Conservation (phyloP, 2,113 vertebrate genomes). For the Alligator sinensis region DNA sequence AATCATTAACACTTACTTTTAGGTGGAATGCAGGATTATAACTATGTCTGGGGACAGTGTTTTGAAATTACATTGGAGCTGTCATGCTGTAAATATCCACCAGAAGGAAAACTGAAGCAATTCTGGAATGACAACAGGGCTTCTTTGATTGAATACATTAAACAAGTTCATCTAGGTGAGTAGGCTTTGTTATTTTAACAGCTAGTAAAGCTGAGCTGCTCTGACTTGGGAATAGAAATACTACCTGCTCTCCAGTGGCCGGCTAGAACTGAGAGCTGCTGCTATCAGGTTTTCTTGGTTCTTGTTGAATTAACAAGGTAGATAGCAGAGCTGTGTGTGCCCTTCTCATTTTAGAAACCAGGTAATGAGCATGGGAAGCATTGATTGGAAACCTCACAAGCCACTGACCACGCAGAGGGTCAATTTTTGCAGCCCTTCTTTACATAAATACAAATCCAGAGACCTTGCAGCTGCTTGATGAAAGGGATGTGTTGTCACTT, state of each 20-base stretch:
- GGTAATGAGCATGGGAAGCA: background rate
- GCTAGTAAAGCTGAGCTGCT: background rate
- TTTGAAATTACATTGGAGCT: slow-evolving; percentile 94
- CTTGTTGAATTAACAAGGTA: background rate
- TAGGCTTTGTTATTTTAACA: background rate
- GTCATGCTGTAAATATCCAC: slow-evolving; percentile 96
- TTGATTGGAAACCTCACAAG: background rate
- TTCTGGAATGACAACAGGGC: slow-evolving; percentile 89
- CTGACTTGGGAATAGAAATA: too few relatives aligned
- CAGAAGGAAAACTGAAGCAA: slow-evolving; percentile 76
- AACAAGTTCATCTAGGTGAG: slow-evolving; percentile 93
- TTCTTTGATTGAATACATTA: slow-evolving; percentile 89
- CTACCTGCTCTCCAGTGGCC: background rate
- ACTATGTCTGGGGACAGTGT: slow-evolving; percentile 94
- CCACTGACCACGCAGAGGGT: background rate
- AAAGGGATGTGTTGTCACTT: too few relatives aligned
- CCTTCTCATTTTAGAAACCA: background rate
- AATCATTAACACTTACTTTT: slow-evolving; percentile 54
- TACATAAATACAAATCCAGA: background rate
- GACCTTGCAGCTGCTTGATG: too few relatives aligned
- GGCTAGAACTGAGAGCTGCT: background rate
- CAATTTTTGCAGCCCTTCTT: background rate
- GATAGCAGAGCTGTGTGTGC: background rate
- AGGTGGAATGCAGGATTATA: slow-evolving; percentile 99
- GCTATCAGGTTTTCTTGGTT: background rate